These are phyloP conservation scores for Dermatophagoides farinae DNA, from an alignment of 1,140 invertebrate species.

Conservation along the genomic window DNA sequence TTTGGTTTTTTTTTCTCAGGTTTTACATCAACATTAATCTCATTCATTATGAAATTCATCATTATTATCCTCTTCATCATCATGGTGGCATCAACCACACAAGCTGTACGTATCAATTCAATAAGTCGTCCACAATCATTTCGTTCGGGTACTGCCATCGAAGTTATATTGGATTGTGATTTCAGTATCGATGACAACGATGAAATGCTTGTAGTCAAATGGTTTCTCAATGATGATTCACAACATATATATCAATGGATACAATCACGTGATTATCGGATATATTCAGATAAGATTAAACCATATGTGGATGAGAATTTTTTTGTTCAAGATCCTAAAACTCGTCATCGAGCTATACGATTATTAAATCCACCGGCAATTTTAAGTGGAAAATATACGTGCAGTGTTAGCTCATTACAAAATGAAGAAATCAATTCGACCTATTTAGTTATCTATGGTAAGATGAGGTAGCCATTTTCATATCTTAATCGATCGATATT, in stretches of 20 bases:
- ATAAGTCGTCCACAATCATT: neutral
- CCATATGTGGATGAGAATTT: neutral
- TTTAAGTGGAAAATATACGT: conserved; percentile 7
- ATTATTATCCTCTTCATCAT: neutral
- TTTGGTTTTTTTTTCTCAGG: neutral
- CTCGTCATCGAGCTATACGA: conserved; percentile 6
- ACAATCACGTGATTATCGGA: neutral
- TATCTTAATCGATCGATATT: neutral
- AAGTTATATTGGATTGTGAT: conserved; percentile 11
- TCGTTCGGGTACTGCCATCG: neutral
- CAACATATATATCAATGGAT: conserved; percentile 12
- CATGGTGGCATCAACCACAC: neutral
- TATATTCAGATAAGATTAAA: neutral
- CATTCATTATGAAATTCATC: neutral
- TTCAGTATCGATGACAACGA: neutral
- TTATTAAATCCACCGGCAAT: conserved; percentile 7
- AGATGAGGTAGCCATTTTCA: neutral
- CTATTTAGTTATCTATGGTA: conserved; percentile 11
- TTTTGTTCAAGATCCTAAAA: neutral
- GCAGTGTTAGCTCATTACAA: neutral
- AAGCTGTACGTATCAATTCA: conserved; percentile 7
- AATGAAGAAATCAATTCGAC: conserved; percentile 2
- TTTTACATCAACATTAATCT: neutral
- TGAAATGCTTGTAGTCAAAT: conserved; percentile 4
- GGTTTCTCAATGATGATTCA: conserved; percentile 3